Evolutionary conservation across 2,113 vertebrate species (phyloP), one percentile per base, ranked within the genome.

Genomic region (Rana temporaria): DNA sequence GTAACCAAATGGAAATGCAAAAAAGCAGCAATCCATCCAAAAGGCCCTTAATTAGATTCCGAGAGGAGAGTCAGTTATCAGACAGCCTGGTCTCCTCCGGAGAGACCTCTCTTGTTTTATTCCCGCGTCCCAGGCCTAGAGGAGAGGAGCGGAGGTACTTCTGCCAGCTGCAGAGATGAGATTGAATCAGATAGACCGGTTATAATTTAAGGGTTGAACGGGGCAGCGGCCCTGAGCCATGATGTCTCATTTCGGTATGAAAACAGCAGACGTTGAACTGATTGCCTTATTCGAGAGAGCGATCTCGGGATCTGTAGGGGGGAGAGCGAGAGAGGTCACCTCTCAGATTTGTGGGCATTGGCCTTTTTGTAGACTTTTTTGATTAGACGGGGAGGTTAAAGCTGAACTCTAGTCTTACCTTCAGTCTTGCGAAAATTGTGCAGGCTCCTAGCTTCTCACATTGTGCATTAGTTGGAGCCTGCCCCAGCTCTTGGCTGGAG

Each of bases 61-160:
- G 75, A 74, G 55, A 15, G 9, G 38, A 2, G 8, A 4, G 53
- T 7, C 19, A 3, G 32, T 60, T 83, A 76, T 76, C 72, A 65
- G 72, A 57, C 63, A 64, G 71, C 81, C 63, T 53, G 81, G 81
- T 32, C 42, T 14, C 19, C 34, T 65, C 68, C 84, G 0, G 84
- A 77, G 66, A 78, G 60, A 69, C 79, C 67, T 66, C 79, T 77
- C 34, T 24, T 76, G 67, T 64, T 67, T 78, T 82, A 77, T 69
- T 62, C 79, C 4, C 12, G 60, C 55, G 59, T 71, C 59, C 57
- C 32, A 22, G 34, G n/a, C 59, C 52, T 60, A 9, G 30, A 74
- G 30, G 60, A 56, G 57, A 76, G 18, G n/a, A 42, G 34, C 14
- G 38, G 22, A 73, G 17, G 16, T 30, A 42, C 42, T 55, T 55